Evolutionary conservation across 2,888 invertebrate genomes (phyloP).

Genomic region (Reticulitermes lucifugus): DNA sequence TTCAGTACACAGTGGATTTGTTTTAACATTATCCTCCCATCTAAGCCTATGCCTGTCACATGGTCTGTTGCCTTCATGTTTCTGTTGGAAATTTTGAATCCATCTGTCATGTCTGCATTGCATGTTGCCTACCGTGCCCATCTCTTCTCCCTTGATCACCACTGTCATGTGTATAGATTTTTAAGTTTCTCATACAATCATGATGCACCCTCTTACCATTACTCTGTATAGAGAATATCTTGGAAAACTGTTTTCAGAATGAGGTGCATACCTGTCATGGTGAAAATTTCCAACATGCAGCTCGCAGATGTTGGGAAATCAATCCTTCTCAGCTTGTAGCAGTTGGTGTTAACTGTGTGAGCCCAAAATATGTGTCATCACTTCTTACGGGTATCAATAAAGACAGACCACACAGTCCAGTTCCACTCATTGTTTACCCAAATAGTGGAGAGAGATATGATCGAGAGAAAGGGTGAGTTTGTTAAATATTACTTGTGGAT

Average conservation of each 20-base stretch:
- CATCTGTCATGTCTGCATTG: no score
- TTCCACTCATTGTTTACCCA: constrained; percentile 90
- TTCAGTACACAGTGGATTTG: no score
- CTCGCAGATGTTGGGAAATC: constrained; percentile 72
- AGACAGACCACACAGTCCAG: constrained; percentile 63
- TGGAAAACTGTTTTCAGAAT: constrained; percentile 65
- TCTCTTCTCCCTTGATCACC: no score
- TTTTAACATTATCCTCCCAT: no score
- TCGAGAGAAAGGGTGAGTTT: constrained; percentile 69
- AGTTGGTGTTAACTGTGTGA: constrained; percentile 90
- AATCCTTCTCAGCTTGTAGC: constrained; percentile 81
- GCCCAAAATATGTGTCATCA: constrained; percentile 73
- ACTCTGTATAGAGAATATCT: neutral
- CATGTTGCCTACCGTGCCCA: no score
- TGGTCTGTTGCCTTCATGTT: no score
- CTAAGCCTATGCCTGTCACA: no score
- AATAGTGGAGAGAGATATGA: constrained; percentile 91
- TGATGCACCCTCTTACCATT: no score
- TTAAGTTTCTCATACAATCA: no score
- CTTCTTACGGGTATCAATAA: constrained; percentile 71
- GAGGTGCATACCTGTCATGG: constrained; percentile 79
- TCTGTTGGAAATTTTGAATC: no score
- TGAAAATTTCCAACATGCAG: constrained; percentile 81
- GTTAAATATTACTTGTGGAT: neutral
- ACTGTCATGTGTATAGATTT: no score